These are phyloP conservation scores for Mycteria americana DNA, from an alignment of 2,797 vertebrate species.

Conservation along the genomic window DNA sequence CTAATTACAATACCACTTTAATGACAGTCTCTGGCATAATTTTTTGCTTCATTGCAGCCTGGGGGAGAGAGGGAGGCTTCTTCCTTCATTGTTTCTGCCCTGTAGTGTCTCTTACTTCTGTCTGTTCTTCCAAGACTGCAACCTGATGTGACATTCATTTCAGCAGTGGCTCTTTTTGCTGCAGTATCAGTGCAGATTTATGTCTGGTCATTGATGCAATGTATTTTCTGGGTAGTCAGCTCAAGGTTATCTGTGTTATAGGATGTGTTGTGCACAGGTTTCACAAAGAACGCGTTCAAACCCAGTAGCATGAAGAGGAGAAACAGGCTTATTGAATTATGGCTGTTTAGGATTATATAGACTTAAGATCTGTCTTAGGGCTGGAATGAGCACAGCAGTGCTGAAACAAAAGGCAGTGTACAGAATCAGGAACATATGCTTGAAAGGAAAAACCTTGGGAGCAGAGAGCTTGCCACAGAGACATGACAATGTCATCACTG, in stretches of 20 bases:
- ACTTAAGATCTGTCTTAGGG: background rate
- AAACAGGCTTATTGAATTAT: background rate
- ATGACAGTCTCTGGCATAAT: background rate
- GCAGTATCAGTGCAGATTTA: constrained; percentile 12
- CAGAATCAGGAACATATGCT: background rate
- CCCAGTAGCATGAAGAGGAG: background rate
- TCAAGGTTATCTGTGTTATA: constrained; percentile 28
- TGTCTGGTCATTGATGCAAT: background rate
- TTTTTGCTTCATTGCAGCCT: background rate
- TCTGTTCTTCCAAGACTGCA: background rate
- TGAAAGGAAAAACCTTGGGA: background rate
- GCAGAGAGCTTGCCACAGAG: background rate
- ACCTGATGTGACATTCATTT: constrained; percentile 12
- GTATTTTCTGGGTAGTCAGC: constrained; percentile 24
- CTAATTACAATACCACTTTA: background rate
- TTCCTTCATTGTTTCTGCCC: background rate
- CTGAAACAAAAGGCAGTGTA: background rate
- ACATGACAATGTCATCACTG: background rate
- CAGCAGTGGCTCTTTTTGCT: constrained; percentile 1
- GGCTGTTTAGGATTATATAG: background rate
- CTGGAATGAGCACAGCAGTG: background rate
- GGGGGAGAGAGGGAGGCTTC: background rate
- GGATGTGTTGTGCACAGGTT: background rate
- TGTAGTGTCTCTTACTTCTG: background rate
- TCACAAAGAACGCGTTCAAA: background rate